These are phyloP conservation scores for Drosophila kanekoi DNA, from an alignment of 2,888 invertebrate genomes.

Conservation along the genomic window DNA sequence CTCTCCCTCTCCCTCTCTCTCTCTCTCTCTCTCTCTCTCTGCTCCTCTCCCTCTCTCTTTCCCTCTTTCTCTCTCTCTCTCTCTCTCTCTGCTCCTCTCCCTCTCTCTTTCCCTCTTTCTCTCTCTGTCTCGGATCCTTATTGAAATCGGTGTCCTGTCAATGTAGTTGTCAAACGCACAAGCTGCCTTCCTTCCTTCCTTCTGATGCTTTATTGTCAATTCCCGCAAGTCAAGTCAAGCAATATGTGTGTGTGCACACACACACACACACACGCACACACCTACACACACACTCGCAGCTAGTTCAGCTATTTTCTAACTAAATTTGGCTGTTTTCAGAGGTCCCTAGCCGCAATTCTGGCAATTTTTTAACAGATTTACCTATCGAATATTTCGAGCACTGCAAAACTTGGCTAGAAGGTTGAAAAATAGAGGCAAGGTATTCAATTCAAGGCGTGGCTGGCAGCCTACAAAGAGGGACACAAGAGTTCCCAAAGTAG, in stretches of 20 bases:
- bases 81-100: no score
- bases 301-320: no score
- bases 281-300: constrained; percentile 8
- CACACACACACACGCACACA: constrained; percentile 4
- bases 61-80: neutral
- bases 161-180: constrained; percentile 51
- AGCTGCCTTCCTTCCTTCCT: constrained; percentile 13
- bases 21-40: neutral
- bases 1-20: neutral
- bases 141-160: constrained; percentile 57
- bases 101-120: no score
- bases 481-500: no score
- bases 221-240: constrained; percentile 23
- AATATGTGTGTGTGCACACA: constrained; percentile 10
- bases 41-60: neutral
- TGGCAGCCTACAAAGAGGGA: no score
- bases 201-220: constrained; percentile 37
- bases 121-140: constrained; percentile 5
- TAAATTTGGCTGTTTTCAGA: no score
- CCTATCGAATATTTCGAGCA: no score
- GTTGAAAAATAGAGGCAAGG: no score
- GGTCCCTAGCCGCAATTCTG: no score
- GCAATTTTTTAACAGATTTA: no score
- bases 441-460: no score
- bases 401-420: no score